Evolutionary conservation across 1,140 invertebrate species (phyloP).

Genomic region (Pogonus chalceus): DNA sequence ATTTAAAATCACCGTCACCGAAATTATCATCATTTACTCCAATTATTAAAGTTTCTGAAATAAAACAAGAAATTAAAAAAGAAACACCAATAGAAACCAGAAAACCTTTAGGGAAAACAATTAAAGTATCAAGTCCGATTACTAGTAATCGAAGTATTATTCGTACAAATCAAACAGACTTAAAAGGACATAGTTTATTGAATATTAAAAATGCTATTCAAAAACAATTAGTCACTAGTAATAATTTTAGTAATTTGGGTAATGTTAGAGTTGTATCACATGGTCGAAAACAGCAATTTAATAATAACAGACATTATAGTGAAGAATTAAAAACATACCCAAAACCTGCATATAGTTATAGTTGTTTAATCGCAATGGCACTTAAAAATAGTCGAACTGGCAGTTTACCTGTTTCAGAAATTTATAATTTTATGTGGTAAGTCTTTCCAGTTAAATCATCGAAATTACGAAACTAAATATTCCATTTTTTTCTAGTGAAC

Average conservation of each 20-base stretch:
- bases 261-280: conserved; percentile 31
- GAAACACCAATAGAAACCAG: conserved; percentile 19
- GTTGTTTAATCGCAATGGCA: conserved; percentile 94
- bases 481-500: conserved; percentile 52
- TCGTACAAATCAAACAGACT: neutral
- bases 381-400: conserved; percentile 91
- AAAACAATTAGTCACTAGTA: neutral
- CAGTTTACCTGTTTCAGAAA: conserved; percentile 92
- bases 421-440: conserved; percentile 98
- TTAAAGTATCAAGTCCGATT: conserved; percentile 15
- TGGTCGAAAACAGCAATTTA: conserved; percentile 38
- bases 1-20: too few species aligned
- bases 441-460: conserved; percentile 30
- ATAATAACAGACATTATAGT: conserved; percentile 39
- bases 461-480: neutral
- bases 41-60: conserved; percentile 20
- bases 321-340: conserved; percentile 68
- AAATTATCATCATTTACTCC: too few species aligned
- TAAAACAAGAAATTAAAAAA: conserved; percentile 17
- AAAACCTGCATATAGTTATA: conserved; percentile 96
- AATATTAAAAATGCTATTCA: neutral
- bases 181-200: neutral
- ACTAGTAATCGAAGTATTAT: conserved; percentile 10
- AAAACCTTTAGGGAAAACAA: conserved; percentile 18
- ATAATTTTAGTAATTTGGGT: neutral